Conservation (phyloP, 2,113 vertebrate species). For the Ariopsis seemanni region DNA sequence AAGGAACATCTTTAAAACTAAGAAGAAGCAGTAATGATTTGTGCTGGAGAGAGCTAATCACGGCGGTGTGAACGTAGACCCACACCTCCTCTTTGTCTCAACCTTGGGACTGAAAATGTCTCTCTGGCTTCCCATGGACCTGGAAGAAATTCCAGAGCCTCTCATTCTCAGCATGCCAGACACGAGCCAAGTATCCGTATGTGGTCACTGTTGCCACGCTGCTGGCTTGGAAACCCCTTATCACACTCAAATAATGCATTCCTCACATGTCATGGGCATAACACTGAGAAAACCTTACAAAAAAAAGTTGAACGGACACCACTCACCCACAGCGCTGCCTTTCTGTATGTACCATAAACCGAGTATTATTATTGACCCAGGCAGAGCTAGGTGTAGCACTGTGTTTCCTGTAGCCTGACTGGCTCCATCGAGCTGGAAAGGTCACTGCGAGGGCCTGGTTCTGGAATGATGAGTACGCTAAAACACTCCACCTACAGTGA, state of each 20-base stretch:
- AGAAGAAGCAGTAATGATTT: background rate
- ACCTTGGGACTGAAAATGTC: background rate
- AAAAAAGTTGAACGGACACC: background rate
- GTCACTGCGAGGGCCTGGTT: conserved; percentile 47
- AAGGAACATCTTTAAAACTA: conserved; percentile 5
- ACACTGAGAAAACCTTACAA: background rate
- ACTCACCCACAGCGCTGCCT: background rate
- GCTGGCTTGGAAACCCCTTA: background rate
- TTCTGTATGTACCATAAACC: background rate
- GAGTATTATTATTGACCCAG: conserved; percentile 32
- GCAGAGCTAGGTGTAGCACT: conserved; percentile 16
- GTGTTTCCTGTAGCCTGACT: conserved; percentile 43
- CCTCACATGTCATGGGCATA: background rate
- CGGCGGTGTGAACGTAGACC: background rate
- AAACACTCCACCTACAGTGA: conserved; percentile 6
- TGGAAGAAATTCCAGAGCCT: background rate
- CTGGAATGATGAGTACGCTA: conserved; percentile 28
- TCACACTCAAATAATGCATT: conserved; percentile 1
- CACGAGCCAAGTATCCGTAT: background rate
- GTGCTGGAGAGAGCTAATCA: background rate
- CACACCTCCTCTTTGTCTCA: background rate
- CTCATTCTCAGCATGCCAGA: background rate
- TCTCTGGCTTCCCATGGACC: background rate
- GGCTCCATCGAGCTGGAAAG: conserved; percentile 47
- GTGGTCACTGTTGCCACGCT: background rate